Conservation (phyloP, 2,113 vertebrate species). For the Abramis brama region DNA sequence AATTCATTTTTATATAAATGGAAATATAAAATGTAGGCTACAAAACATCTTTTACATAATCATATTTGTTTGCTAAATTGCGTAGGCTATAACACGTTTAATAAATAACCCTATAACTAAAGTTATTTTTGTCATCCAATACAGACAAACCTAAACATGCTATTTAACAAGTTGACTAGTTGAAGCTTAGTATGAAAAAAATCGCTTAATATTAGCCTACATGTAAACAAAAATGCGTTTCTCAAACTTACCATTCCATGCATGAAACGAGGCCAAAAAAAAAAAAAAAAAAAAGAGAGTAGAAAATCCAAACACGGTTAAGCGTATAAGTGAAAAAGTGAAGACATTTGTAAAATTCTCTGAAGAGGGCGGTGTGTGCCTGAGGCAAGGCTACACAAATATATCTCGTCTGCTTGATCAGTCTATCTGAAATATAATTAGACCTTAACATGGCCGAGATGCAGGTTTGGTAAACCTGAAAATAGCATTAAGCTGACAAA, state of each 20-base stretch:
- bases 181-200: background rate
- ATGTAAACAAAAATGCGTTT: background rate
- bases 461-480: background rate
- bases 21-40: background rate
- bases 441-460: conserved; percentile 7
- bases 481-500: background rate
- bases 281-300: background rate
- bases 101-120: background rate
- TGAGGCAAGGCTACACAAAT: conserved; percentile 19
- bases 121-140: background rate
- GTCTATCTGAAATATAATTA: background rate
- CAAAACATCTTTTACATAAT: background rate
- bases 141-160: background rate
- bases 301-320: background rate
- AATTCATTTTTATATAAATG: background rate
- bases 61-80: background rate
- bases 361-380: background rate
- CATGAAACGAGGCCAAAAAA: background rate
- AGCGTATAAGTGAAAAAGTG: background rate
- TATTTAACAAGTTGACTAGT: background rate
- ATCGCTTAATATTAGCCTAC: background rate
- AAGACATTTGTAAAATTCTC: background rate
- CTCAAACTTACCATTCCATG: background rate
- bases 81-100: background rate
- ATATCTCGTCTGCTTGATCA: conserved; percentile 1